phyloP scores from a whole-genome alignment of 2,888 invertebrate genomes.

The Seira sanloemensis region DNA sequence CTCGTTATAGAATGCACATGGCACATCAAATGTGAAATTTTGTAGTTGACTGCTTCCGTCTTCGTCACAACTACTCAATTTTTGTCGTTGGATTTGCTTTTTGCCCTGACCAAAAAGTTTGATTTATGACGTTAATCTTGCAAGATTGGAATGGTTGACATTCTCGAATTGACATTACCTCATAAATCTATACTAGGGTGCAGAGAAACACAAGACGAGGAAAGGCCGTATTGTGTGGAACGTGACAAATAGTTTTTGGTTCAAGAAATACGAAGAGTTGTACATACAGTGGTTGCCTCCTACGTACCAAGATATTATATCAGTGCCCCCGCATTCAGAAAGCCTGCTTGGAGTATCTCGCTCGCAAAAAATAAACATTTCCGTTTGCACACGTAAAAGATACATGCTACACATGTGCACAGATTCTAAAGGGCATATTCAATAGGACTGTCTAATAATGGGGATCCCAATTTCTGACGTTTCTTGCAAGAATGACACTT shows the following conservation, averaged over 20 bases:
- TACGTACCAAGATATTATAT: too few species aligned
- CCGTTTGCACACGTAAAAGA: too few species aligned
- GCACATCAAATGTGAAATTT: too few species aligned
- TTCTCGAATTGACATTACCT: constrained; percentile 57
- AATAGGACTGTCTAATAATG: too few species aligned
- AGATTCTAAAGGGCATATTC: too few species aligned
- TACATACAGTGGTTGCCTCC: too few species aligned
- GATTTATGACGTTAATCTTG: constrained; percentile 63
- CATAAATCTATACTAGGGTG: constrained; percentile 53
- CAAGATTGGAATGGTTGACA: constrained; percentile 61
- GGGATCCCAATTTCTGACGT: neutral
- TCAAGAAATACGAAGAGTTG: too few species aligned
- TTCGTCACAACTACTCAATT: constrained; percentile 19
- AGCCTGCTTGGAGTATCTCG: too few species aligned
- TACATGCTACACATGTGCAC: too few species aligned
- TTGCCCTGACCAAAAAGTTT: constrained; percentile 40
- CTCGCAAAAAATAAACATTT: too few species aligned
- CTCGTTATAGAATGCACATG: too few species aligned
- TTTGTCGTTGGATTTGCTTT: constrained; percentile 10
- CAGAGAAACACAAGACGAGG: constrained; percentile 32
- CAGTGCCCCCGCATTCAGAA: too few species aligned
- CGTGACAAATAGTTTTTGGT: constrained; percentile 53
- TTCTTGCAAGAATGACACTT: constrained; percentile 28
- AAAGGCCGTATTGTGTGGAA: constrained; percentile 53
- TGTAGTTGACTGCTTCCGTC: neutral